Percentiles rank a stretch among this genome's conserved stretches.
Evolutionary conservation across 2,113 vertebrate species (phyloP).

Genomic region (Tragelaphus scriptus): DNA sequence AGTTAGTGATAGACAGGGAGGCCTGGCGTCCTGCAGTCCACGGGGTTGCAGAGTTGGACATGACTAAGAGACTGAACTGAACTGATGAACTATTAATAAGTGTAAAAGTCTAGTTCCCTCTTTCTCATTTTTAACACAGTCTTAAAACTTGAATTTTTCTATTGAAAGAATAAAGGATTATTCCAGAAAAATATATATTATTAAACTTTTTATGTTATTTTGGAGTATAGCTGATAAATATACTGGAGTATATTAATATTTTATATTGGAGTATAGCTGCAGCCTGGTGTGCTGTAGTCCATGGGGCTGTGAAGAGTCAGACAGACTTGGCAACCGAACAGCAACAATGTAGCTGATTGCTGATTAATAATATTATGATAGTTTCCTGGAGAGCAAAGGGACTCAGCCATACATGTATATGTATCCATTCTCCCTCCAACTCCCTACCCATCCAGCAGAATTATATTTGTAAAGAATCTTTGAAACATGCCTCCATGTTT

Average conservation of each 20-base stretch:
- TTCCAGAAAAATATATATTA: background rate
- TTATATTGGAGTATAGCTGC: background rate
- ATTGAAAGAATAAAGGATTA: background rate
- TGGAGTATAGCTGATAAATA: background rate
- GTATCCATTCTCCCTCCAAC: background rate
- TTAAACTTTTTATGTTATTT: background rate
- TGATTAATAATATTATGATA: background rate
- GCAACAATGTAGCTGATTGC: background rate
- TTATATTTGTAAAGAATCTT: conserved; percentile 1
- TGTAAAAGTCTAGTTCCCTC: background rate
- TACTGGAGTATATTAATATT: background rate
- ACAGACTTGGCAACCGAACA: background rate
- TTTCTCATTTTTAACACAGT: background rate
- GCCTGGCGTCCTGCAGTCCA: background rate
- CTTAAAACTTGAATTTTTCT: background rate
- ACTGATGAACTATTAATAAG: background rate
- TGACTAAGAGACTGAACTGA: background rate
- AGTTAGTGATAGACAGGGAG: background rate
- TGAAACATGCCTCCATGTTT: background rate
- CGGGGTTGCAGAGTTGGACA: accelerated
- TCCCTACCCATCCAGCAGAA: background rate
- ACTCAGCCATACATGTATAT: background rate
- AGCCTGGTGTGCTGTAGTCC: background rate
- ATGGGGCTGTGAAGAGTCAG: background rate
- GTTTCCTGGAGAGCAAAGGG: background rate